Conservation (phyloP, 2,797 vertebrate genomes). For the Pantherophis alleghaniensis region DNA sequence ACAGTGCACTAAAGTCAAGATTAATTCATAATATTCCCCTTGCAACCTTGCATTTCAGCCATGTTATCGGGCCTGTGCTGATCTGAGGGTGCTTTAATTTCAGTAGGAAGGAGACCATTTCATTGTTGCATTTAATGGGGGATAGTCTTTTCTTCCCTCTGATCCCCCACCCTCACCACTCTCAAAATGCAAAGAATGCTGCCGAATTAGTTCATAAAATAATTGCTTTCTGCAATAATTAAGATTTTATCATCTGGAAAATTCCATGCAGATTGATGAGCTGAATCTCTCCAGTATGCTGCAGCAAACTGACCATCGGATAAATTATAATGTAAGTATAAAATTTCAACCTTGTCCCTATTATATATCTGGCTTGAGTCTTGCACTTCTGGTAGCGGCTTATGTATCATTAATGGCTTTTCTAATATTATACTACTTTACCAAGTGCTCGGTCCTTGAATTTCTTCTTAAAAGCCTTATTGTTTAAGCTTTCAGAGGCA, state of each 20-base stretch:
- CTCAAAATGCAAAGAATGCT: conserved; percentile 33
- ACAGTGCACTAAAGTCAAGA: conserved; percentile 66
- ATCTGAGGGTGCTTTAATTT: conserved; percentile 52
- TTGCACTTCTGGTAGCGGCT: not conserved
- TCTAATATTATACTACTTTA: not conserved
- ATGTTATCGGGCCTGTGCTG: conserved; percentile 42
- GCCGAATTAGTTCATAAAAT: conserved; percentile 37
- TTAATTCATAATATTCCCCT: conserved; percentile 60
- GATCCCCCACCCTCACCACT: not conserved
- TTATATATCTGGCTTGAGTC: not conserved
- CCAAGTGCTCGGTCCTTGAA: not conserved
- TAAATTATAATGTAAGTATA: conserved; percentile 29
- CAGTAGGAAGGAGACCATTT: conserved; percentile 42
- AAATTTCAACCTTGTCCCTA: not conserved
- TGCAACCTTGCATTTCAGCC: conserved; percentile 52
- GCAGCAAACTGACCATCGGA: not conserved
- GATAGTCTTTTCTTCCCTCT: conserved; percentile 18
- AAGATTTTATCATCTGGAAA: conserved; percentile 55
- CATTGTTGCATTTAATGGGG: conserved; percentile 45
- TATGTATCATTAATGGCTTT: not conserved
- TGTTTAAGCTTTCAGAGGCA: not conserved
- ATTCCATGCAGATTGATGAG: conserved; percentile 17
- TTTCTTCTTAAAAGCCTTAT: not conserved
- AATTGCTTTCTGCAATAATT: conserved; percentile 46
- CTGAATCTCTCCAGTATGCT: conserved; percentile 33